Base-by-base conservation (phyloP, 2,888 invertebrate species). In the Perithous albicinctus region DNA sequence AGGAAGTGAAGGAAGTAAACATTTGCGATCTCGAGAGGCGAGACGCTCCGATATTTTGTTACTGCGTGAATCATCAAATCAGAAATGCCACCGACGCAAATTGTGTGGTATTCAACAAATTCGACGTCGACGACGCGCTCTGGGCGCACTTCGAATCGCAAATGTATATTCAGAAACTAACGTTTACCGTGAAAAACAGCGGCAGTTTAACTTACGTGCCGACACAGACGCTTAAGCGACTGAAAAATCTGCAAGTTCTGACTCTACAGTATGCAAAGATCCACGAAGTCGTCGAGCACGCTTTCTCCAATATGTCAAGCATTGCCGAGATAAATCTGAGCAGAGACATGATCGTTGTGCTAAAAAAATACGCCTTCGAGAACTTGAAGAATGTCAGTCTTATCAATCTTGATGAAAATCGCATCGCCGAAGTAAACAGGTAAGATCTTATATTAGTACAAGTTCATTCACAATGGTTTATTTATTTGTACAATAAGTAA, bases 101-200 rank as follows among this genome's bases (percentile, higher is more conserved):
- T 92, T 97, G 97, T 91, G 95, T 96, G 95, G 95, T 97, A 59
- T 96, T 96, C 93, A 95, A 95, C 86, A 94, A 94, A 48, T 94
- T 96, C 89, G 94, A 95, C 6, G 94, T 94, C 79, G 96, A 96
- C 86, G 96, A 96, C 90, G 94, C 95, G 83, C 94, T 96, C 87
- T 97, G 97, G 97, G 94, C 94, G 84, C 94, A 95, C 89, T 96
- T 97, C 92, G 94, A 94, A 23, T 95, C 96, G 38, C 97, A 97
- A 92, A 95, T 95, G 63, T 94, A 95, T 87, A 92, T 97, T 85
- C 94, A 95, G 89, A 95, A 95, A 91, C 94, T 97, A 87, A 95
- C 95, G 88, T 95, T 97, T 89, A 95, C 96, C 88, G 95, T 96
- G 59, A 95, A 96, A 84, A 95, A 95, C 70, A 95, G 95, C 89